Conservation (phyloP, 2,113 vertebrate species). For the Brienomyrus brachyistius region DNA sequence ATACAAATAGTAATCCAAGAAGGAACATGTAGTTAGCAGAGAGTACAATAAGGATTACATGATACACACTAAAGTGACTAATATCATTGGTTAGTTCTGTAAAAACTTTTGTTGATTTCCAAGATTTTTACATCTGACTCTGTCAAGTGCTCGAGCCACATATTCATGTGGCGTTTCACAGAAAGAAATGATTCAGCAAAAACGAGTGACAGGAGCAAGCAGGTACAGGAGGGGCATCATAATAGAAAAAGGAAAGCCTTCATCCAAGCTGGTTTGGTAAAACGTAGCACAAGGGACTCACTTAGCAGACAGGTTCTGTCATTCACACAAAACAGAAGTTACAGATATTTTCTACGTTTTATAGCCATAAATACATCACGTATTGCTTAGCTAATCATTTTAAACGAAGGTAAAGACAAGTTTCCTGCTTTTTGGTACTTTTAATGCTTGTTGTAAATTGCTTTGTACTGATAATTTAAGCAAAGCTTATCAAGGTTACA, state of each 20-base stretch:
- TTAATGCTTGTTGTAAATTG: not conserved
- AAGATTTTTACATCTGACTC: not conserved
- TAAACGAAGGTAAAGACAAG: not conserved
- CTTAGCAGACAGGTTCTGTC: not conserved
- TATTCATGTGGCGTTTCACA: not conserved
- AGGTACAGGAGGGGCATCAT: not conserved
- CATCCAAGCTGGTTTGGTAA: not conserved
- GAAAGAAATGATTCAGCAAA: not conserved
- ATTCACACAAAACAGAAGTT: not conserved
- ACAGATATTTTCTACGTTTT: not conserved
- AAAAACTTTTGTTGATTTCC: not conserved
- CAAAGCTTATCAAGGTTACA: not conserved
- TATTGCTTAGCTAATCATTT: not conserved
- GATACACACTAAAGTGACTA: not conserved
- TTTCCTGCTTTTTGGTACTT: not conserved
- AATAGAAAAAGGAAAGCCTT: not conserved
- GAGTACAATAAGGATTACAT: not conserved
- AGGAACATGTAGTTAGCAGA: not conserved
- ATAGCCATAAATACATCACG: not conserved
- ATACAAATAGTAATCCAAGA: not conserved
- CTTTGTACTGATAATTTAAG: not conserved
- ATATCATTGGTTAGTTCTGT: not conserved
- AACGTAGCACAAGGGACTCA: not conserved
- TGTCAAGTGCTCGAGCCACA: not conserved
- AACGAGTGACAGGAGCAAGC: not conserved